Evolutionary conservation across 2,888 invertebrate species (phyloP), one percentile per base, ranked within the genome.

Genomic region (Cactoblastis cactorum): DNA sequence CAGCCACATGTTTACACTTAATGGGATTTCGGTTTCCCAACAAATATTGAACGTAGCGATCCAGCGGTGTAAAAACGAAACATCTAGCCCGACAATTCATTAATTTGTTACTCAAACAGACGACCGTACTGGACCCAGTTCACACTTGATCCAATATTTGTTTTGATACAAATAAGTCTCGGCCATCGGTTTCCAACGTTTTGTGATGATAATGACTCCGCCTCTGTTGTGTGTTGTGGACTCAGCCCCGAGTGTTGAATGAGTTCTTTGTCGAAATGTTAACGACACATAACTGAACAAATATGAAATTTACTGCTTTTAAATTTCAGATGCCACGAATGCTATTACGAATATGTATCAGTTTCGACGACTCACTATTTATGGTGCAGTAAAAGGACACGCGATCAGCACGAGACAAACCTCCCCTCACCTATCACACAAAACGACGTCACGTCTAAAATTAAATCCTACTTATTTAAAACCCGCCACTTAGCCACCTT

Each of bases 401-500:
- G 74, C 79, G 81, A 76, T 77, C 69, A 78, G 71, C 87, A 81
- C 84, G 82, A 79, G 86, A 80, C 83, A 74, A 74, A 68, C 74
- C 74, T 82, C 86, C 88, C 89, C 87, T 85, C 74, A 80, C 79
- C 80, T 83, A 78, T 72, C 59, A 74, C 68, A 74, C 38, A 50
- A 53, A 71, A 73, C 74, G 78, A 80, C 83, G 83, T 86, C 85
- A 86, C 77, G 62, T 83, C 85, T 85, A 89, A 89, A 89, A 84
- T 89, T 89, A 88, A 88, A 88, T 71, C 76, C 76, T 82, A 88
- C 86, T 88, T 87, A 87, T 84, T 84, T 79, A 74, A 81, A 84
- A 78, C 82, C 83, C 80, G 80, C 89, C 82, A 89, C 89, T 88
- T 89, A 87, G 83, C 82, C 80, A 87, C 86, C 87, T 82, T 85